phyloP scores from a whole-genome alignment of 2,113 vertebrate genomes.

The Callocephalon fimbriatum region DNA sequence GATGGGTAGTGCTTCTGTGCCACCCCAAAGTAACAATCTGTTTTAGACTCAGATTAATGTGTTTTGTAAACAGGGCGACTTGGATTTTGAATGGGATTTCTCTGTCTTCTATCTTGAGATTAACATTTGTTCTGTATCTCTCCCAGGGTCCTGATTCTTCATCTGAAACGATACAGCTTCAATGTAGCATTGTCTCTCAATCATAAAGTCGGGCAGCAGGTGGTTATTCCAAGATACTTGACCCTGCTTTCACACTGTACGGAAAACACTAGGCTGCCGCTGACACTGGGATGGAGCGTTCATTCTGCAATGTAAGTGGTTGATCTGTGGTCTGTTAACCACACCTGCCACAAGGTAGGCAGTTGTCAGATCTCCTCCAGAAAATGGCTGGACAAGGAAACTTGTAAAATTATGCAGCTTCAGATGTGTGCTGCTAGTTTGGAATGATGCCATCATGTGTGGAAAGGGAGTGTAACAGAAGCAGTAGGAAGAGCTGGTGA shows the following conservation, averaged over 20 bases:
- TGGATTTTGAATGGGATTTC: background rate
- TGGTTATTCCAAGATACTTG: constrained; percentile 93
- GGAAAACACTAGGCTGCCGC: constrained; percentile 87
- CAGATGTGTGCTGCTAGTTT: background rate
- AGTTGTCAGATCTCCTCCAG: background rate
- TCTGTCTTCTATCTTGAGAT: background rate
- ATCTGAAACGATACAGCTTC: constrained; percentile 97
- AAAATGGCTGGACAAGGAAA: background rate
- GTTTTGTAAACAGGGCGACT: background rate
- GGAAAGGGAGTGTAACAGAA: background rate
- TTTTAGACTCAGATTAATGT: background rate
- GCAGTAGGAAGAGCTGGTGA: background rate
- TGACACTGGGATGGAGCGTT: constrained; percentile 85
- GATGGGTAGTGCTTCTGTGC: background rate
- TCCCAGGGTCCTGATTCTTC: constrained; percentile 93
- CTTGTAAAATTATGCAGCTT: background rate
- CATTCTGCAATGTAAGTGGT: constrained; percentile 83
- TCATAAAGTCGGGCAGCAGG: constrained; percentile 96
- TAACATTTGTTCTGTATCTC: background rate
- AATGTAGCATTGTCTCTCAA: constrained; percentile 94
- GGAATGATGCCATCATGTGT: background rate
- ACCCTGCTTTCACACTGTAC: constrained; percentile 92
- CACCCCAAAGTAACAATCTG: background rate
- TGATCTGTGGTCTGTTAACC: background rate
- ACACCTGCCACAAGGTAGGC: background rate